phyloP scores from a whole-genome alignment of 2,797 vertebrate species.

The Steatocranus sp. region DNA sequence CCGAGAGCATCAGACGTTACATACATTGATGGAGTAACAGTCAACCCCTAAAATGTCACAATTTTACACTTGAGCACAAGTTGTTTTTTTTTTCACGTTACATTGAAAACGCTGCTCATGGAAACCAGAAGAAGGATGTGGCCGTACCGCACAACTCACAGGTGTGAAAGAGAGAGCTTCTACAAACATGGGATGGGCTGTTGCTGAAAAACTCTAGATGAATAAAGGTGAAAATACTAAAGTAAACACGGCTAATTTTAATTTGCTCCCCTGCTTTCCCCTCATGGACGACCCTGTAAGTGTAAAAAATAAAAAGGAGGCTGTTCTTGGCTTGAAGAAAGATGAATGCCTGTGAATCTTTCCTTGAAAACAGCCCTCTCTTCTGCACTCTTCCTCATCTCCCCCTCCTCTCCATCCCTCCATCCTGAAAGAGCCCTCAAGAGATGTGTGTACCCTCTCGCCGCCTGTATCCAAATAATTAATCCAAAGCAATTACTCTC shows the following conservation, averaged over 20 bases:
- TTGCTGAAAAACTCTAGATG: neutral
- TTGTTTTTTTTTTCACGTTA: neutral
- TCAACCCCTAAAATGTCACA: neutral
- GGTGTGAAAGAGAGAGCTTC: conserved; percentile 4
- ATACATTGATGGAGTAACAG: neutral
- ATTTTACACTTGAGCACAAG: neutral
- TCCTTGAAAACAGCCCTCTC: conserved; percentile 27
- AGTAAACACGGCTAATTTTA: conserved; percentile 13
- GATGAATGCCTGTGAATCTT: conserved; percentile 29
- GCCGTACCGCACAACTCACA: neutral
- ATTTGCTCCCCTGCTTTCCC: neutral
- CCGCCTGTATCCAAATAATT: conserved; percentile 82
- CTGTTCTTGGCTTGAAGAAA: conserved; percentile 17
- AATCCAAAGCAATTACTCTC: conserved; percentile 86
- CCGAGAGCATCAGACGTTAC: neutral
- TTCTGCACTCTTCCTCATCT: conserved; percentile 22
- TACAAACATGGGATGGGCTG: conserved; percentile 1
- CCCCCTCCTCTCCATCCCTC: conserved; percentile 51
- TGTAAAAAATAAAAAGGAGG: neutral
- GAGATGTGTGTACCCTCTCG: conserved; percentile 75
- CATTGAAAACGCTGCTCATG: neutral
- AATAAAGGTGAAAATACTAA: conserved; percentile 21
- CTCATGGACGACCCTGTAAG: conserved; percentile 3
- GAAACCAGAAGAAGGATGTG: conserved; percentile 19
- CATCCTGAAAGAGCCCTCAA: conserved; percentile 70